phyloP scores from a whole-genome alignment of 2,797 vertebrate species.

The Gouania willdenowi region DNA sequence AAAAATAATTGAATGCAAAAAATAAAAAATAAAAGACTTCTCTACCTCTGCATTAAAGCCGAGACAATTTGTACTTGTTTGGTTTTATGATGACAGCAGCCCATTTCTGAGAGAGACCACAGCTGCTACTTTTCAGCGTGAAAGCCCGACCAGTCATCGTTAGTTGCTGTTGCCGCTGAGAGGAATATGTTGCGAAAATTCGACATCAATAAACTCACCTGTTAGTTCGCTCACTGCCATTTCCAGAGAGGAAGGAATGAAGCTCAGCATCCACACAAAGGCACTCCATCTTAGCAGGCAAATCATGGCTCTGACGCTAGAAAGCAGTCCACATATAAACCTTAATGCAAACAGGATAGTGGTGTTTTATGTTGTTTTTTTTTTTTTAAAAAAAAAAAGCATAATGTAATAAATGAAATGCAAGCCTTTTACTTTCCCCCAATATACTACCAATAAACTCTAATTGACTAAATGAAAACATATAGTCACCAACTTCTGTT shows the following conservation, averaged over 20 bases:
- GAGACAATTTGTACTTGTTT: too few species aligned
- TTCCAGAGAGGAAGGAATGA: conserved; percentile 73
- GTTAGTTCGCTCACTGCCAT: conserved; percentile 81
- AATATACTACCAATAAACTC: too few species aligned
- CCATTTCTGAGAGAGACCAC: not conserved
- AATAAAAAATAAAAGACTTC: too few species aligned
- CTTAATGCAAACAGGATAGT: conserved; percentile 66
- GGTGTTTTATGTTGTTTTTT: not conserved
- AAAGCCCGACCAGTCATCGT: not conserved
- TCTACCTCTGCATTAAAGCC: not conserved
- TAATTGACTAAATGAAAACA: too few species aligned
- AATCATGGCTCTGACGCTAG: conserved; percentile 82
- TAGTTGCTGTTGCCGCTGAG: not conserved
- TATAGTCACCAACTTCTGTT: too few species aligned
- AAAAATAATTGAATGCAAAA: too few species aligned
- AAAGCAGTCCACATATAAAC: conserved; percentile 63
- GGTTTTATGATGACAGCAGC: too few species aligned
- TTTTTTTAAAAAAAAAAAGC: too few species aligned
- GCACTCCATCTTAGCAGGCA: conserved; percentile 73
- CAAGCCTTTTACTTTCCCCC: too few species aligned
- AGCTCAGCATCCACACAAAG: conserved; percentile 78
- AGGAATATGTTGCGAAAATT: not conserved
- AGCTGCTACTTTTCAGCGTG: not conserved
- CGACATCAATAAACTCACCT: conserved; percentile 69
- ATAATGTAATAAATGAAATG: too few species aligned